These are phyloP conservation scores for Gobio occitaniae DNA, from an alignment of 2,797 vertebrate species.

Conservation along the genomic window DNA sequence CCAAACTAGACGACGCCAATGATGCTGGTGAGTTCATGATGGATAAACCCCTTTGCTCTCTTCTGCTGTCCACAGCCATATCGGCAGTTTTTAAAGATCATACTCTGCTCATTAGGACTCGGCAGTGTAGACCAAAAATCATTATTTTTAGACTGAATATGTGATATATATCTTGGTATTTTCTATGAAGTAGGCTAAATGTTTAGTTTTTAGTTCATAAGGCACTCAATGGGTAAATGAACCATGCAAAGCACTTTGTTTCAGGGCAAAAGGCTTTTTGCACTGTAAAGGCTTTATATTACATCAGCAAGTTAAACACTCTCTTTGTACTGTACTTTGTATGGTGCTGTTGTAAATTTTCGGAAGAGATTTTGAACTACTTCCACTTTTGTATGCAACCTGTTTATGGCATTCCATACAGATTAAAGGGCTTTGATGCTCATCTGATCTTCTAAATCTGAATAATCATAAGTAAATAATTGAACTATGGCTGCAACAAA, in stretches of 20 bases:
- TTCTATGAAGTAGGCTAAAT: not conserved
- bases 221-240: not conserved
- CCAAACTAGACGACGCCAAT: conserved; percentile 90
- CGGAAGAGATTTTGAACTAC: not conserved
- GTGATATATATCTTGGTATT: not conserved
- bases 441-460: not conserved
- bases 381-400: not conserved
- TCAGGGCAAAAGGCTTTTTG: not conserved
- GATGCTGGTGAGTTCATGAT: conserved; percentile 84
- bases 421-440: not conserved
- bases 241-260: not conserved
- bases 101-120: not conserved
- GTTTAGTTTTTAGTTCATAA: not conserved
- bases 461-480: not conserved
- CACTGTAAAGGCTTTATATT: not conserved
- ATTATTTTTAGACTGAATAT: not conserved
- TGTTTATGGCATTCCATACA: not conserved
- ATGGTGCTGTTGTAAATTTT: not conserved
- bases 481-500: not conserved
- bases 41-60: not conserved
- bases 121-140: not conserved
- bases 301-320: not conserved
- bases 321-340: not conserved
- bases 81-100: not conserved
- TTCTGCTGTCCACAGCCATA: not conserved